Evolutionary conservation across 2,888 invertebrate genomes (phyloP), one percentile per base, ranked within the genome.

Genomic region (Mythimna impura): DNA sequence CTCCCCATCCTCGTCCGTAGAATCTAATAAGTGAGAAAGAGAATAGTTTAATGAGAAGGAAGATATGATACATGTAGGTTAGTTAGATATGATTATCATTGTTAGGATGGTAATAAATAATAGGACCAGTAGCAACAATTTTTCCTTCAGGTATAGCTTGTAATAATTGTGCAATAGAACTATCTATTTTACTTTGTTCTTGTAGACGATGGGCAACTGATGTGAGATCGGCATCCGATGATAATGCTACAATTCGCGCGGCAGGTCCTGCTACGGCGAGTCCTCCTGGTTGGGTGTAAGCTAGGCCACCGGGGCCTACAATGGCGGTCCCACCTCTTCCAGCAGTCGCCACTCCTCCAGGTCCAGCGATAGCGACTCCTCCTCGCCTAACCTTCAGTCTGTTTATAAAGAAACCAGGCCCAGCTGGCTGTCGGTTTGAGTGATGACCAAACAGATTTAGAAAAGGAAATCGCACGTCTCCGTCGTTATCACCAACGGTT

Each of bases 301-400:
- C 98, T 22, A 97, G 96, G 0, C 98, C 98, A 55, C 98, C 98
- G 0, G 98, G 98, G 0, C 98, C 98, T 5, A 98, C 98, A 71
- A 98, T 97, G 0, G 98, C 98, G 0, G 98, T 98, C 8, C 98
- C 98, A 10, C 98, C 98, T 87, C 97, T 97, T 20, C 98, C 98
- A 2, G 98, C 98, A 0, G 98, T 98, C 0, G 98, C 98, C 17
- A 98, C 97, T 52, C 98, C 98, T n/a, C 98, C 98, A 0, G 98
- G 98, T 0, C 98, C 98, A 3, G 98, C 98, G 67, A 98, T 98
- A 0, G 98, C 98, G 9, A 98, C 98, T 22, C 98, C 98, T 4
- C 98, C 98, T 90, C 97, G 97, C 76, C 97, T 96, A 30, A 98
- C 98, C 91, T 97, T 97, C 36, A 98, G 89, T 83, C 96, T 96